Conservation (phyloP, 2,797 vertebrate species). For the Mus spretus region DNA sequence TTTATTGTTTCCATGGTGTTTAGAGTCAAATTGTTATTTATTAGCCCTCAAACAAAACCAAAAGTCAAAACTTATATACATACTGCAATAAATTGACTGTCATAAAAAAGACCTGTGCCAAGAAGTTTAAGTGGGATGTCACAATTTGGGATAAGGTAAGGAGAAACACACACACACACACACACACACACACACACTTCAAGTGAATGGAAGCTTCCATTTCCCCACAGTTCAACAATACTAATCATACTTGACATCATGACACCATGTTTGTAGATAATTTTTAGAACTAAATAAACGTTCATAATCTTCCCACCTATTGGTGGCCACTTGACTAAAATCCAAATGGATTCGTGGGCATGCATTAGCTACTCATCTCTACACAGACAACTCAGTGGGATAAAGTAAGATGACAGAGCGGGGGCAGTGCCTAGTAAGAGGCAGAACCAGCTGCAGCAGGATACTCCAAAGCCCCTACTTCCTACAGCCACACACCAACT, state of each 20-base stretch:
- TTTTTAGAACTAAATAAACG: constrained; percentile 16
- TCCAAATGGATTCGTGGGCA: too few species aligned
- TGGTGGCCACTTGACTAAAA: neutral
- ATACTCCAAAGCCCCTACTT: neutral
- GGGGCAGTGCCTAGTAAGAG: too few species aligned
- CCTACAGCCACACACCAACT: neutral
- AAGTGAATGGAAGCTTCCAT: neutral
- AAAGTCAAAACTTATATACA: neutral
- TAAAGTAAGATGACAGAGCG: neutral
- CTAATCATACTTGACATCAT: neutral
- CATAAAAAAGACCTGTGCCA: constrained; percentile 56
- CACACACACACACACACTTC: neutral
- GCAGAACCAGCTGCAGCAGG: neutral
- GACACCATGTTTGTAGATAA: neutral
- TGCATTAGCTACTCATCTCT: neutral
- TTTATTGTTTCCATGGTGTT: constrained; percentile 4
- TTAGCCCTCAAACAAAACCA: neutral
- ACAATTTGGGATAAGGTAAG: neutral
- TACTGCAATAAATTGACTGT: neutral
- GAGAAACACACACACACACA: neutral
- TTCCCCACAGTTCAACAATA: constrained; percentile 8
- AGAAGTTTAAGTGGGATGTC: neutral
- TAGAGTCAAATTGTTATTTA: constrained; percentile 28
- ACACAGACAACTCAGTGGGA: neutral
- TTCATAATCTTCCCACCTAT: neutral